Evolutionary conservation across 2,888 invertebrate species (phyloP), one percentile per base, ranked within the genome.

Genomic region (Heliconius cydno): DNA sequence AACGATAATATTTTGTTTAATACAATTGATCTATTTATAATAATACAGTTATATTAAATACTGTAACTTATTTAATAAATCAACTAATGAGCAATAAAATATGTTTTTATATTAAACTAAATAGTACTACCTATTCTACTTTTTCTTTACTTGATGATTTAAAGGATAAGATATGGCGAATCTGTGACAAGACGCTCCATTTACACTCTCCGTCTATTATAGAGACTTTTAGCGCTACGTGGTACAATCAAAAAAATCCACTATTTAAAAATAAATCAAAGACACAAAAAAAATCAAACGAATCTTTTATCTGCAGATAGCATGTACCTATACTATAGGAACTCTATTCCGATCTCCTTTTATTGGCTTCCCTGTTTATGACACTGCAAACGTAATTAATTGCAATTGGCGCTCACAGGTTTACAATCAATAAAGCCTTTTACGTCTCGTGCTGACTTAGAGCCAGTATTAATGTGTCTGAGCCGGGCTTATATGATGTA

Each of bases 381-480:
- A 79, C 80, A 77, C 72, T 75, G 65, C 81, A 82, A 75, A 82
- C 78, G 84, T 85, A 87, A 88, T 88, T 85, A 86, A 86, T 84
- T 84, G 85, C 82, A 85, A 86, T 86, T 77, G 78, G 46, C 41
- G 71, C 65, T 79, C 68, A 79, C 68, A 75, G 79, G 79, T 79
- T 79, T 78, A 78, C 79, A 79, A 63, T 28, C 74, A 68, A 80
- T 77, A 74, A 74, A 77, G 77, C 72, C 76, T 79, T 75, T 77
- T 60, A 77, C 65, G 70, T 74, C 60, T 71, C 65, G 60, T 38
- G 38, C 57, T 79, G 66, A 76, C 71, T 67, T 78, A 77, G 72
- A 72, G 60, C 72, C n/a, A 68, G 71, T 79, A 73, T 82, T 77
- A 77, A 67, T 60, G 66, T 57, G 82, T 80, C 82, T 79, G 82